A percentile compares a stretch with the other conserved stretches of the same genome.
These are phyloP conservation scores for Drosophila arizonae DNA, from an alignment of 1,140 invertebrate genomes.

Conservation along the genomic window DNA sequence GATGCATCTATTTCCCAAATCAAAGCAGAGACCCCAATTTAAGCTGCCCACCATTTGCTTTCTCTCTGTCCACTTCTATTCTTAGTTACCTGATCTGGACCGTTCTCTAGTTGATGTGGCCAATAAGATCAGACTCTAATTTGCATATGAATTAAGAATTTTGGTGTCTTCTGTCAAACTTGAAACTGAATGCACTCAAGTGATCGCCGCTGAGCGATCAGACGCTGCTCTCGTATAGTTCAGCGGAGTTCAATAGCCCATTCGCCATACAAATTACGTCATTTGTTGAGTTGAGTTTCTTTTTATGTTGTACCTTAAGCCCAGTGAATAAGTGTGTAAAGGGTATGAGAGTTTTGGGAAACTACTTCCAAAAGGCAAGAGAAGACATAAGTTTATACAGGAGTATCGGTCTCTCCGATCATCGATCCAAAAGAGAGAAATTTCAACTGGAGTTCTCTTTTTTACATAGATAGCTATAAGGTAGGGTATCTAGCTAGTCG, in stretches of 20 bases:
- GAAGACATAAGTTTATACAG: no score
- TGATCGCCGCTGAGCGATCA: constrained; percentile 5
- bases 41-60: constrained; percentile 44
- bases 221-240: not conserved
- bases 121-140: constrained; percentile 35
- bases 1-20: constrained; percentile 36
- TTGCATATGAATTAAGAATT: constrained; percentile 42
- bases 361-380: no score
- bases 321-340: no score
- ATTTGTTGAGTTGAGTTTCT: constrained; percentile 47
- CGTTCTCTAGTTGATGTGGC: constrained; percentile 17
- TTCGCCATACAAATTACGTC: constrained; percentile 59
- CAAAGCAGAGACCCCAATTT: constrained; percentile 44
- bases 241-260: constrained; percentile 58
- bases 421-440: no score
- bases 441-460: no score
- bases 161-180: constrained; percentile 26
- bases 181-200: constrained; percentile 26
- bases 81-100: constrained; percentile 22
- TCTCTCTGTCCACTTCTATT: constrained; percentile 16
- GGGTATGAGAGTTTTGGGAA: not conserved
- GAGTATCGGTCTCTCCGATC: no score
- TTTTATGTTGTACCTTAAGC: not conserved
- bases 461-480: no score
- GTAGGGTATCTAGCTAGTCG: no score